Evolutionary conservation across 2,888 invertebrate genomes (phyloP).

Genomic region (Zootermopsis nevadensis): DNA sequence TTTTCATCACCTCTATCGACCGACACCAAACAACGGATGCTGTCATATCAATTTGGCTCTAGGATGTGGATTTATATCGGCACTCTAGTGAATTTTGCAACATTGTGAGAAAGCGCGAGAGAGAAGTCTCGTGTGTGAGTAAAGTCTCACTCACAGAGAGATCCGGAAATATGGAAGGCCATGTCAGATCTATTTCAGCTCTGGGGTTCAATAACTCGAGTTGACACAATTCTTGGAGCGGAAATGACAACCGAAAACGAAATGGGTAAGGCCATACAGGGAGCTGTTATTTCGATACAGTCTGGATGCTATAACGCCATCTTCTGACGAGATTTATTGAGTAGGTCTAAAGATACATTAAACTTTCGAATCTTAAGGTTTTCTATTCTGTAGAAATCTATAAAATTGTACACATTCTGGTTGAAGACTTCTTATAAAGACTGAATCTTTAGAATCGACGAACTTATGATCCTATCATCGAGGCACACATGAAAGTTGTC

Average conservation of each 20-base stretch:
- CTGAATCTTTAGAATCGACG: too few species aligned
- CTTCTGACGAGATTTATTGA: not conserved
- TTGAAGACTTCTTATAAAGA: not conserved
- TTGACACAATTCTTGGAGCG: constrained; percentile 20
- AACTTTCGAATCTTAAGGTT: not conserved
- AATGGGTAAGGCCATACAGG: not conserved
- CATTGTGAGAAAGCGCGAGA: not conserved
- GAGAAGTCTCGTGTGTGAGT: not conserved
- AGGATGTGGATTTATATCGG: constrained; percentile 32
- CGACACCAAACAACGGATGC: constrained; percentile 13
- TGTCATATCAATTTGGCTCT: constrained; percentile 33
- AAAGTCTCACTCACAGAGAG: constrained; percentile 9
- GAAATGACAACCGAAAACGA: constrained; percentile 23
- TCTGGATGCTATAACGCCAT: not conserved
- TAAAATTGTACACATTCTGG: not conserved
- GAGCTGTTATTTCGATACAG: not conserved
- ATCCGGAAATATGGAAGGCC: constrained; percentile 19
- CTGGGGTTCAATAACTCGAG: constrained; percentile 13
- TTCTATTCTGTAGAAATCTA: not conserved
- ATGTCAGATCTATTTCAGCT: constrained; percentile 27
- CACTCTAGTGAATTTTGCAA: constrained; percentile 31
- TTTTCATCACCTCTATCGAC: constrained; percentile 3
- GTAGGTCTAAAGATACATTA: not conserved
- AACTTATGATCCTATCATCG: too few species aligned
- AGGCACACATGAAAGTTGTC: too few species aligned